Base-by-base conservation (phyloP, 2,797 vertebrate species). In the Remorina albescens region DNA sequence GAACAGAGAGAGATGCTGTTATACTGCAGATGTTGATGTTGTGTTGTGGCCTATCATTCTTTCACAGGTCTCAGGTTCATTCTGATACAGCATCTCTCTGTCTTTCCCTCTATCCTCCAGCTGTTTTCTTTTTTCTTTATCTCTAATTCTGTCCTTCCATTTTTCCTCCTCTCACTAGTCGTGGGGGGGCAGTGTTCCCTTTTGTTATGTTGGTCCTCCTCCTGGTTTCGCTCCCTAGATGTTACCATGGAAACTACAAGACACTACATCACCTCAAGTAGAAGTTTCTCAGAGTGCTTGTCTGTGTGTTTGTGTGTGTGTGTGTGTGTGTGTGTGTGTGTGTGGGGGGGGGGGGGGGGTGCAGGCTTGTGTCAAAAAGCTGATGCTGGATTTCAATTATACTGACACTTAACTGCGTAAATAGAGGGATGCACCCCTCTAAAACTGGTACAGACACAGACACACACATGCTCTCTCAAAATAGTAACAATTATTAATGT, bases 171-270 rank as follows among this genome's bases (percentile, higher is more conserved):
- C 81, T 86, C 59, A 50, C 81, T 71, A 85, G 90, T 91, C 90
- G 13, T 90, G 84, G 91, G 92, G 89, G 81, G 90, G 92, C 91
- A 93, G 84, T 91, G 88, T 93, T 92, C 78, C 81, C 91, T 93
- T 93, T 94, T 90, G 88, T 89, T 93, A 86, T 71, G 79, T 85
- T 86, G 81, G 86, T 79, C 92, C 88, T 92, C 91, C 86, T 90
- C 75, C 84, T 86, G 88, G 89, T 92, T 88, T 88, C 54, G 74
- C 86, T 92, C 88, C 82, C 84, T 89, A 83, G 86, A 88, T 86
- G 95, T 95, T 94, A 86, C 94, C 93, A 95, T 95, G 93, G 94
- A 94, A 95, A 95, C 95, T 91, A 92, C 88, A 91, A 94, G 91
- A 92, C 91, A 94, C 92, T 90, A 90, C 89, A 91, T 93, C 88